Evolutionary conservation across 1,140 invertebrate species (phyloP).

Genomic region (Drosophila novamexicana): DNA sequence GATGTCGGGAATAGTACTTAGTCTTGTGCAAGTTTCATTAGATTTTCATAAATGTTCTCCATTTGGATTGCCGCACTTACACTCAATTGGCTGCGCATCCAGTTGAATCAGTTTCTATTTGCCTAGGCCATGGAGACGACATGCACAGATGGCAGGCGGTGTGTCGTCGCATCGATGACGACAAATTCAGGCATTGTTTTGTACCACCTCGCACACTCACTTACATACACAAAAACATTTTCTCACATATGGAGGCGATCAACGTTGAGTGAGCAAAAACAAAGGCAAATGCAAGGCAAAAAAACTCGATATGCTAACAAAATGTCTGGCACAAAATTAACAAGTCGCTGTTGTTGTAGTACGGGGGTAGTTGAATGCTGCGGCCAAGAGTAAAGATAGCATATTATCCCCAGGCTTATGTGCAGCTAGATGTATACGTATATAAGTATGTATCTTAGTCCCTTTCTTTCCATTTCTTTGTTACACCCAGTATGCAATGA

Average conservation of each 20-base stretch:
- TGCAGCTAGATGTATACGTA: neutral
- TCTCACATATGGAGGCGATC: conserved; percentile 47
- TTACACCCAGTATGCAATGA: neutral
- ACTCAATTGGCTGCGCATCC: conserved; percentile 68
- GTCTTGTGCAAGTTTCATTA: conserved; percentile 14
- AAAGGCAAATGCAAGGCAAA: conserved; percentile 33
- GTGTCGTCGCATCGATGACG: conserved; percentile 20
- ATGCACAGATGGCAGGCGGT: conserved; percentile 25
- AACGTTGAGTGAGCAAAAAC: conserved; percentile 62
- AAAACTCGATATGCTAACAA: conserved; percentile 7
- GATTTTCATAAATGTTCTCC: conserved; percentile 53
- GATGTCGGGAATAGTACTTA: neutral
- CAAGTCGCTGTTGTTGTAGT: conserved; percentile 33
- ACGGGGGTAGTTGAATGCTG: neutral
- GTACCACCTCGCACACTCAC: neutral
- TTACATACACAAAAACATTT: neutral
- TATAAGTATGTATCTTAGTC: neutral
- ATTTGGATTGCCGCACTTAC: conserved; percentile 51
- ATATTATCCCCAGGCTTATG: neutral
- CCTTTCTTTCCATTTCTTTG: neutral
- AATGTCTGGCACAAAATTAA: conserved; percentile 49
- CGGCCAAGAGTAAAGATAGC: conserved; percentile 17
- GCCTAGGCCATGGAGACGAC: conserved; percentile 34
- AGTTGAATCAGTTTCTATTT: conserved; percentile 67
- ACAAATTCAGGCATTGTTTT: conserved; percentile 31